Percentiles rank a stretch among this genome's conserved stretches.
These are phyloP conservation scores for Chesias legatella DNA, from an alignment of 2,888 invertebrate genomes.

Conservation along the genomic window DNA sequence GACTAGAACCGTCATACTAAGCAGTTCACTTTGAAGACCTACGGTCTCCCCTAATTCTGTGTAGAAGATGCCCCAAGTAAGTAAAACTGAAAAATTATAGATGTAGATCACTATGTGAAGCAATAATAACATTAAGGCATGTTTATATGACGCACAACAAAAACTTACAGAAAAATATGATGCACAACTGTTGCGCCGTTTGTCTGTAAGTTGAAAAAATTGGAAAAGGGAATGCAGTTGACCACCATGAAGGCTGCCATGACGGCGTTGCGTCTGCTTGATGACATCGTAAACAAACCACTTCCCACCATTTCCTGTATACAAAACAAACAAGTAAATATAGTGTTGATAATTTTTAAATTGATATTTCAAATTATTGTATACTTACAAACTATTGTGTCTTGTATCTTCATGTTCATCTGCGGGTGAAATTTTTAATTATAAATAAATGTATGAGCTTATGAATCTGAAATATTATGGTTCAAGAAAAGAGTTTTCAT, in stretches of 20 bases:
- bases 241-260: constrained; percentile 85
- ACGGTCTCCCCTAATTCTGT: constrained; percentile 82
- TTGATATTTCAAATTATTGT: neutral
- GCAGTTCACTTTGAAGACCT: constrained; percentile 83
- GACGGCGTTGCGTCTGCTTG: constrained; percentile 79
- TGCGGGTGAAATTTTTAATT: constrained; percentile 1
- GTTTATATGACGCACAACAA: neutral
- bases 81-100: constrained; percentile 67
- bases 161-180: constrained; percentile 65
- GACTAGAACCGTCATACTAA: constrained; percentile 83
- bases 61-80: constrained; percentile 85
- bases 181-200: constrained; percentile 58
- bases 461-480: neutral
- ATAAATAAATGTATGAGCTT: neutral
- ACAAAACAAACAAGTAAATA: neutral
- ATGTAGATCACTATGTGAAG: too few relatives aligned
- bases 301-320: constrained; percentile 81
- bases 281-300: constrained; percentile 84
- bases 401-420: constrained; percentile 11
- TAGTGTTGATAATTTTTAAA: neutral
- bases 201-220: constrained; percentile 85
- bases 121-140: too few relatives aligned
- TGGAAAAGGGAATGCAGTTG: constrained; percentile 84
- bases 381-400: constrained; percentile 20
- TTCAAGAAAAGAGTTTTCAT: constrained; percentile 19